Percentiles rank a stretch among this genome's conserved stretches.
phyloP scores from a whole-genome alignment of 2,797 vertebrate genomes.

The Merluccius polli region DNA sequence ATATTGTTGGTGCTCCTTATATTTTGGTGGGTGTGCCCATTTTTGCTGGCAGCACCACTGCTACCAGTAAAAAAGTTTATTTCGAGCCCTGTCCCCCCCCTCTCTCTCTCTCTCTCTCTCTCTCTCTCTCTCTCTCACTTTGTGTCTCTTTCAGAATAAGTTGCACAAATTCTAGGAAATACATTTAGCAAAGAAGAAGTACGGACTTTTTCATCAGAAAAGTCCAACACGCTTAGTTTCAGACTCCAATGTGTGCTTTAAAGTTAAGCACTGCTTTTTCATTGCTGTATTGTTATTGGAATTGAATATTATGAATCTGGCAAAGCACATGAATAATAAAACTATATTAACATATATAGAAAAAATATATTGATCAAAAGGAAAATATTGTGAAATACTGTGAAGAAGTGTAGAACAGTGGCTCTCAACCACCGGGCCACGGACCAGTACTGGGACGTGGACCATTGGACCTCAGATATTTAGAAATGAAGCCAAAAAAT shows the following conservation, averaged over 20 bases:
- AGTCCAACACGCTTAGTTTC: background rate
- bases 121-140: background rate
- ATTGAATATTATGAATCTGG: background rate
- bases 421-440: too few relatives aligned
- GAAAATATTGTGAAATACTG: background rate
- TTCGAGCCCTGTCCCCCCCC: too few relatives aligned
- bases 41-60: too few relatives aligned
- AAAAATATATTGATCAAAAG: background rate
- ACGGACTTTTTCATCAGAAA: background rate
- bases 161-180: constrained; percentile 14
- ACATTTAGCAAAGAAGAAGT: constrained; percentile 8
- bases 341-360: background rate
- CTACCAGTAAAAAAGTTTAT: too few relatives aligned
- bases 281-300: background rate
- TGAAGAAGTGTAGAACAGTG: too few relatives aligned
- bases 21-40: too few relatives aligned
- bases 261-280: background rate
- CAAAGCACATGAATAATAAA: background rate
- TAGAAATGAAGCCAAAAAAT: too few relatives aligned
- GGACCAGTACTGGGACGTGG: too few relatives aligned
- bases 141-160: background rate
- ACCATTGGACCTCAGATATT: too few relatives aligned
- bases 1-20: too few relatives aligned
- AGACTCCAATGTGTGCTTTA: background rate
- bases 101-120: too few relatives aligned